Conservation (phyloP, 2,113 vertebrate genomes). For the Atherinomorus stipes region DNA sequence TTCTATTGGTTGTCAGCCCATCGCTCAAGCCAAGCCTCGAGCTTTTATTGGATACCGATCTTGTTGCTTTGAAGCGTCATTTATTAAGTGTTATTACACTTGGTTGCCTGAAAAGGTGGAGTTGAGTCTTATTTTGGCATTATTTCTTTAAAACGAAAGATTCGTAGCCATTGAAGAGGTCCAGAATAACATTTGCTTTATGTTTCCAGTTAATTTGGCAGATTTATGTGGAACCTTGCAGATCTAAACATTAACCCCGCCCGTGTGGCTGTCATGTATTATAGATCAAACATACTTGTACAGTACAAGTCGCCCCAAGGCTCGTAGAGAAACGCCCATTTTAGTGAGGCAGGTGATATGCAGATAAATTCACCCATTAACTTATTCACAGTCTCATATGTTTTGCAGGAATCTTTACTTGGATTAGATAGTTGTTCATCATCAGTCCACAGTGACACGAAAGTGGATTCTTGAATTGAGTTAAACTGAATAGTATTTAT, state of each 20-base stretch:
- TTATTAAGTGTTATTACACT: background rate
- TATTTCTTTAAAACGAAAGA: background rate
- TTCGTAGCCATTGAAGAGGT: background rate
- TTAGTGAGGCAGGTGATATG: background rate
- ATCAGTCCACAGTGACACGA: too few species aligned
- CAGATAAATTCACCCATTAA: background rate
- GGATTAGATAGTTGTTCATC: too few species aligned
- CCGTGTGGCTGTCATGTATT: background rate
- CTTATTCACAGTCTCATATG: too few species aligned
- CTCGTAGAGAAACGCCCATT: slow-evolving; percentile 31
- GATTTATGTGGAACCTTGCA: background rate
- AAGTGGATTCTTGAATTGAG: too few species aligned
- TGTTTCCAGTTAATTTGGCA: background rate
- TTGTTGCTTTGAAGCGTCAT: background rate
- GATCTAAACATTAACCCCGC: slow-evolving; percentile 22
- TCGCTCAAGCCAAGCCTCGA: slow-evolving; percentile 28
- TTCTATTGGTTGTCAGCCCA: slow-evolving; percentile 69
- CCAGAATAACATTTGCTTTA: background rate
- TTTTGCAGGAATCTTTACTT: background rate
- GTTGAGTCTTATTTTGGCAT: slow-evolving; percentile 14
- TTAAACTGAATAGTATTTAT: too few species aligned
- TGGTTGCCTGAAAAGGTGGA: slow-evolving; percentile 21
- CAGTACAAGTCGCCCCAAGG: background rate
- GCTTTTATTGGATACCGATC: slow-evolving; percentile 42
- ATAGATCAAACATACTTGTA: slow-evolving; percentile 29